Evolutionary conservation across 1,140 invertebrate genomes (phyloP).

Genomic region (Drosophila albomicans): DNA sequence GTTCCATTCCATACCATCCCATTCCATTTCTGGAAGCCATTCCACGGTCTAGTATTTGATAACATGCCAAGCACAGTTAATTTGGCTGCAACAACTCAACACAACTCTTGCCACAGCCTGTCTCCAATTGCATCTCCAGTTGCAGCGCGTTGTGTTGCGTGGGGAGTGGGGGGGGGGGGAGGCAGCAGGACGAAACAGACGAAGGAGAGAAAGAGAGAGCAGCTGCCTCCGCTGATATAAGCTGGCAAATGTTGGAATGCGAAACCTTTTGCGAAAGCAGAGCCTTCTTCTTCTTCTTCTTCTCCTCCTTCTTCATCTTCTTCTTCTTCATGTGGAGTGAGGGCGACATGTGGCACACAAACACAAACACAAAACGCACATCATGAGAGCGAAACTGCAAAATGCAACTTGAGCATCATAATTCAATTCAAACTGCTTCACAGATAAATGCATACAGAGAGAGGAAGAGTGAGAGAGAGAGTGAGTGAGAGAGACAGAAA

Average conservation of each 20-base stretch:
- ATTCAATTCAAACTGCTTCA: neutral
- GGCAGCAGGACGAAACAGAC: no score
- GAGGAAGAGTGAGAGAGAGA: no score
- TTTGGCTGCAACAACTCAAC: slow-evolving; percentile 36
- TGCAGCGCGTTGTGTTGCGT: neutral
- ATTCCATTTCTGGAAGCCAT: neutral
- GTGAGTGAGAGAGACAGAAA: no score
- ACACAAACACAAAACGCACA: neutral
- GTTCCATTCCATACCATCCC: neutral
- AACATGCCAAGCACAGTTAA: slow-evolving; percentile 28
- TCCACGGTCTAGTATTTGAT: neutral
- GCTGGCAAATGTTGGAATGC: neutral
- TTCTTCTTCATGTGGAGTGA: neutral
- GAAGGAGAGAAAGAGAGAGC: no score
- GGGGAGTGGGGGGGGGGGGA: neutral
- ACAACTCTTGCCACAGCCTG: neutral
- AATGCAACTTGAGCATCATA: neutral
- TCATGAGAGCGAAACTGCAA: neutral
- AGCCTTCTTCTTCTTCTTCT: neutral
- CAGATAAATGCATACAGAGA: neutral
- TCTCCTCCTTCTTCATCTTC: no score
- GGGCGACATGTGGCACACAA: slow-evolving; percentile 12
- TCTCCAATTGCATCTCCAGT: slow-evolving; percentile 28
- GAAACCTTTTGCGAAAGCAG: slow-evolving; percentile 16
- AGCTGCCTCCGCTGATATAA: slow-evolving; percentile 13